Base-by-base conservation (phyloP, 2,113 vertebrate genomes). In the Butastur rufipennis region DNA sequence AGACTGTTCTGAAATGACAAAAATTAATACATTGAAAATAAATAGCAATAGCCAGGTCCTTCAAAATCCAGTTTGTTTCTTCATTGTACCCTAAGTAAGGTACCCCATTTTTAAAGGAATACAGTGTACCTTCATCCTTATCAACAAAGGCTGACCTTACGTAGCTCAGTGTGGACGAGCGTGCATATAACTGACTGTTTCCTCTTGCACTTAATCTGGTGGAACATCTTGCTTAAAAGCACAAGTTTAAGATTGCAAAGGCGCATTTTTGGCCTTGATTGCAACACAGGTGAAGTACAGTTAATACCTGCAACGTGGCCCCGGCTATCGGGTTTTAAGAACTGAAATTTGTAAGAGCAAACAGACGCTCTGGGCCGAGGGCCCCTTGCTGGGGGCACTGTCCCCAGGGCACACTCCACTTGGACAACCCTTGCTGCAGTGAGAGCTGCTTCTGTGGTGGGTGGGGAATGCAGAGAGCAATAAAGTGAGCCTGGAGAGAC, bases 211-310 rank as follows among this genome's bases (percentile, higher is more conserved):
- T 25, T 90, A 65, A 93, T 95, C 93, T 85, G 67, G 17, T 90
- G 66, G 79, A 80, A 93, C 62, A 90, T 90, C 87, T 96, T 73
- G 74, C 90, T 86, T 62, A 90, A 93, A 95, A 96, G 84, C 91
- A 96, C 65, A 80, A 87, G 52, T 85, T 87, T 87, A 81, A 82
- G 78, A 91, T 94, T 93, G 90, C 93, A 86, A 31, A 83, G 90
- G 85, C 0, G 0, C 65, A 77, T 90, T 95, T 95, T 96, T 92
- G 71, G 62, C 71, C 85, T 88, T 26, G 66, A 48, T 97, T 97
- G 92, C 96, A 80, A 82, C 96, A 97, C 92, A 77, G 87, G 70
- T 93, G 92, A 45, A 56, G 58, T 94, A 53, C 95, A 90, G 92
- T 90, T 70, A 96, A 95, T 80, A 66, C 78, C 74, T 85, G 87